These are phyloP conservation scores for Vanessa tameamea DNA, from an alignment of 1,140 invertebrate genomes.

Conservation along the genomic window DNA sequence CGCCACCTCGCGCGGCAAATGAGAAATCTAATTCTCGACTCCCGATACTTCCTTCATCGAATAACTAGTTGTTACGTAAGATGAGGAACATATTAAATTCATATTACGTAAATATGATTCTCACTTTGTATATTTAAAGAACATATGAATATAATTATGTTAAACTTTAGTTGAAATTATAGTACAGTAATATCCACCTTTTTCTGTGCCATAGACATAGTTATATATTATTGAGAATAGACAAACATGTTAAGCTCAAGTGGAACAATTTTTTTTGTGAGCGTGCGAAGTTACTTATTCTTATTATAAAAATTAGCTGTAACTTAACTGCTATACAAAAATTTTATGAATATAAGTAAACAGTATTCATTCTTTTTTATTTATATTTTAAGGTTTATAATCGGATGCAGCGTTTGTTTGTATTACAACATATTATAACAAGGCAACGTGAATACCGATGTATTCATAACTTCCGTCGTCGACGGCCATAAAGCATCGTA, in stretches of 20 bases:
- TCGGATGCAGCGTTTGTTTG: conserved; percentile 42
- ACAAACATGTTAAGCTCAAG: too few species aligned
- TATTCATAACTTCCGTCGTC: conserved; percentile 66
- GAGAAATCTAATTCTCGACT: conserved; percentile 72
- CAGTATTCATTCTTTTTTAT: too few species aligned
- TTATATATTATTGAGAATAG: too few species aligned
- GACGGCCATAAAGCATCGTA: conserved; percentile 56
- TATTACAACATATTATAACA: conserved; percentile 47
- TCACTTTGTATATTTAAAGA: not conserved
- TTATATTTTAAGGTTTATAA: not conserved
- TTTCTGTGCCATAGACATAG: too few species aligned
- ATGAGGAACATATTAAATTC: conserved; percentile 19
- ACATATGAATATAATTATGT: not conserved
- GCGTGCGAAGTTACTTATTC: too few species aligned
- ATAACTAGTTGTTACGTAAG: conserved; percentile 28
- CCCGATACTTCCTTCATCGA: conserved; percentile 40
- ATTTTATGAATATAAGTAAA: too few species aligned
- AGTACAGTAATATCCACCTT: too few species aligned
- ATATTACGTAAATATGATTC: conserved; percentile 1
- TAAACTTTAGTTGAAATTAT: too few species aligned
- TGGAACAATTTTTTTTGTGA: too few species aligned
- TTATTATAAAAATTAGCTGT: too few species aligned
- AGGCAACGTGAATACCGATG: conserved; percentile 54
- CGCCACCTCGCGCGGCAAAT: conserved; percentile 62
- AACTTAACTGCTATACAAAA: too few species aligned